Conservation (phyloP, 2,113 vertebrate species). For the Brachirus orientalis region DNA sequence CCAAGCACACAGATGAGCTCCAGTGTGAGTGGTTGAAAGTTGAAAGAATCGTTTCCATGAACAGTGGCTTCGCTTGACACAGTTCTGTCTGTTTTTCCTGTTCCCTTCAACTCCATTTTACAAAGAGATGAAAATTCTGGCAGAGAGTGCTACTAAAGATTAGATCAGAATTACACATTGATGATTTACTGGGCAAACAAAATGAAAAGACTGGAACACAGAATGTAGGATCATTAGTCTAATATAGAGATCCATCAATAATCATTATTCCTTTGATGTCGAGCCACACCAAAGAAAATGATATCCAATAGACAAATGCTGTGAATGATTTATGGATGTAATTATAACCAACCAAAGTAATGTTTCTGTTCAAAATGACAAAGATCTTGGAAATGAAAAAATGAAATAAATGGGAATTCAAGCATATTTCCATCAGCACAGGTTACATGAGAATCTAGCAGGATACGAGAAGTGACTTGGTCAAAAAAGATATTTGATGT, state of each 20-base stretch:
- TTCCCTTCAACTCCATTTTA: not conserved
- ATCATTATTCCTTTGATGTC: slow-evolving; percentile 4
- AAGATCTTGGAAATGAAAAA: too few species aligned
- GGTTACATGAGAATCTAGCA: too few species aligned
- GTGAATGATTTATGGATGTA: not conserved
- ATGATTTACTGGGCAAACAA: slow-evolving; percentile 23
- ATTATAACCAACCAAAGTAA: not conserved
- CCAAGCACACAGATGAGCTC: not conserved
- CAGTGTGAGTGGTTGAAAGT: slow-evolving; percentile 10
- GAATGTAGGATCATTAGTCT: not conserved
- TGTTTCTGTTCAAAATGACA: too few species aligned
- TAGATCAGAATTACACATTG: slow-evolving; percentile 19
- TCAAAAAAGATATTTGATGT: too few species aligned
- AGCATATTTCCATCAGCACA: too few species aligned
- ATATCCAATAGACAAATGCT: not conserved
- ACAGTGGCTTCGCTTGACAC: not conserved
- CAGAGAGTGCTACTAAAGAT: slow-evolving; percentile 6
- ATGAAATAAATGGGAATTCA: too few species aligned
- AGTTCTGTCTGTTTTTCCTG: not conserved
- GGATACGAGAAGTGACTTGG: too few species aligned
- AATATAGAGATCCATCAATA: not conserved
- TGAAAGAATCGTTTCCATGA: slow-evolving; percentile 16
- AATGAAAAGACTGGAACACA: slow-evolving; percentile 1
- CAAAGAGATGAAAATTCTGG: slow-evolving; percentile 1
- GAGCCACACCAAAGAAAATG: not conserved